phyloP scores from a whole-genome alignment of 2,113 vertebrate genomes.

The Rhineura floridana region DNA sequence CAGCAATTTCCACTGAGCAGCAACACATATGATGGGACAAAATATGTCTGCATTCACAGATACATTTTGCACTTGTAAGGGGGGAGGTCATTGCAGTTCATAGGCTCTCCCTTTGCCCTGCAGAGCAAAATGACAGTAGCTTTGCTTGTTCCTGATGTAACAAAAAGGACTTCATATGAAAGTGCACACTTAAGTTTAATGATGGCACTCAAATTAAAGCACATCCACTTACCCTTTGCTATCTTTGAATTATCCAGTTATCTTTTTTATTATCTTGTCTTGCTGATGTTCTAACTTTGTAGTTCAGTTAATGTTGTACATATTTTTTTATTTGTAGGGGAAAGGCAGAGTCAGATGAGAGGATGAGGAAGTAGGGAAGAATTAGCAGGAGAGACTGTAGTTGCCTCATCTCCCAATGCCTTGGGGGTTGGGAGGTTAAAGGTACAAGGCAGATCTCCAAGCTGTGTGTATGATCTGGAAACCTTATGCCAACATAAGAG shows the following conservation, averaged over 20 bases:
- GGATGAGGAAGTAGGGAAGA: too few relatives aligned
- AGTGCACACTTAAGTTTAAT: conserved; percentile 59
- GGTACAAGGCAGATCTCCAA: not conserved
- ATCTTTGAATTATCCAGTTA: conserved; percentile 68
- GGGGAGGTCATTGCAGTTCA: not conserved
- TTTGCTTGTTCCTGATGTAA: not conserved
- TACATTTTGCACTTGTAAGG: not conserved
- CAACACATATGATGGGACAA: not conserved
- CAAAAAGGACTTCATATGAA: conserved; percentile 28
- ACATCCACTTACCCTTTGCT: conserved; percentile 53
- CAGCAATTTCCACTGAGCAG: not conserved
- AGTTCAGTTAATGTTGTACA: not conserved
- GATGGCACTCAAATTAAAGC: conserved; percentile 59
- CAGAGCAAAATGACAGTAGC: not conserved
- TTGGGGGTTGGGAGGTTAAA: not conserved
- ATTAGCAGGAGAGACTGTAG: not conserved
- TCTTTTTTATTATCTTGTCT: conserved; percentile 62
- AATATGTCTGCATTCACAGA: not conserved
- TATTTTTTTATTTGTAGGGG: conserved; percentile 3
- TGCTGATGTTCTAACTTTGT: conserved; percentile 31
- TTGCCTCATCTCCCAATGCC: not conserved
- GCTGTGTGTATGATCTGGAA: not conserved
- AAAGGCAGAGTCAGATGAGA: not conserved
- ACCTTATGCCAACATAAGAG: not conserved
- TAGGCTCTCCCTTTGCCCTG: not conserved